A percentile compares a stretch with the other conserved stretches of the same genome.
Evolutionary conservation across 2,797 vertebrate genomes (phyloP).

Genomic region (Sebastes minor): DNA sequence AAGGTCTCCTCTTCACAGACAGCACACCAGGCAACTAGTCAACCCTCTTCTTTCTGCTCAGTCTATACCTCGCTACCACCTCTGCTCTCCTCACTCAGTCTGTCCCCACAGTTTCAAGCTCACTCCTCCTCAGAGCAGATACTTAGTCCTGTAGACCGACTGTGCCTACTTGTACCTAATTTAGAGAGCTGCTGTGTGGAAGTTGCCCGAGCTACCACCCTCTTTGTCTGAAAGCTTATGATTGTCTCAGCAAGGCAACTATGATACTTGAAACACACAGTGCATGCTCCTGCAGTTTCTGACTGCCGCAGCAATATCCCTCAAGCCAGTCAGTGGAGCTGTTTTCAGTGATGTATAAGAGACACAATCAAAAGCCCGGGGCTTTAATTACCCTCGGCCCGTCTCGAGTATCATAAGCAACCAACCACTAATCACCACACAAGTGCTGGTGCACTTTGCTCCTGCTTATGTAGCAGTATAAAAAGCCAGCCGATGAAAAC

Average conservation of each 20-base stretch:
- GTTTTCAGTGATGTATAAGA: conserved; percentile 44
- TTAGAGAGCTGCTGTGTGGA: conserved; percentile 55
- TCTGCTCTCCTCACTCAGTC: conserved; percentile 27
- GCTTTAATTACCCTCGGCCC: conserved; percentile 67
- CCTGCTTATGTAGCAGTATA: conserved; percentile 59
- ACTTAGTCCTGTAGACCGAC: conserved; percentile 35
- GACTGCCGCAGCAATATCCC: conserved; percentile 39
- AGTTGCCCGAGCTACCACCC: conserved; percentile 24
- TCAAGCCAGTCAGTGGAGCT: conserved; percentile 19
- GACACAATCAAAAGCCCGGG: conserved; percentile 54
- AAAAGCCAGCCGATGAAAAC: conserved; percentile 54
- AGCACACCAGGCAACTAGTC: conserved; percentile 62
- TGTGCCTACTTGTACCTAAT: conserved; percentile 60
- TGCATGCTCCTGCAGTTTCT: conserved; percentile 49
- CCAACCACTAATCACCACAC: conserved; percentile 68
- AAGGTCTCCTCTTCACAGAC: conserved; percentile 61
- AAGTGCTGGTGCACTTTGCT: conserved; percentile 54
- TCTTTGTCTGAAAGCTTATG: conserved; percentile 55
- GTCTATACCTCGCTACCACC: conserved; percentile 21
- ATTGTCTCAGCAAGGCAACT: conserved; percentile 71
- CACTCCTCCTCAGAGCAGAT: conserved; percentile 30
- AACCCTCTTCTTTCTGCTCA: conserved; percentile 45
- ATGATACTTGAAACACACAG: conserved; percentile 53
- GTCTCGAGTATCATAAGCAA: conserved; percentile 68
- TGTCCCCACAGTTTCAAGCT: conserved; percentile 20